phyloP scores from a whole-genome alignment of 2,797 vertebrate genomes.

The Gadopsis marmoratus region DNA sequence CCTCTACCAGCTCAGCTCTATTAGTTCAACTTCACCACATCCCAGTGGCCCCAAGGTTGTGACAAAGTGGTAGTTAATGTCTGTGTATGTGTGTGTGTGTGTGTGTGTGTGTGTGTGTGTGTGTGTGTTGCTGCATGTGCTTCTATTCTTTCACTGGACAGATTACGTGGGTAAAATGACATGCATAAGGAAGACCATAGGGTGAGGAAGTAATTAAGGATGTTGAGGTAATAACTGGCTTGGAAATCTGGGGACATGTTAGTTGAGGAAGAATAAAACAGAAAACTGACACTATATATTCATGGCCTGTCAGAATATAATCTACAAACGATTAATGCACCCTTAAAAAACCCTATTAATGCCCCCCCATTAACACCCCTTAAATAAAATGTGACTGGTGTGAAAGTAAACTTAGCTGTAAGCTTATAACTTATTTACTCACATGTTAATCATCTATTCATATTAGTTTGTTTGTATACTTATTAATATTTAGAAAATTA shows the following conservation, averaged over 20 bases:
- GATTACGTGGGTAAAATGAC: slow-evolving; percentile 59
- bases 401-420: no score
- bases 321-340: not conserved
- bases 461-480: no score
- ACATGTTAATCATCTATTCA: no score
- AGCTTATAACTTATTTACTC: no score
- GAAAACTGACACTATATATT: slow-evolving; percentile 13
- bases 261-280: slow-evolving; percentile 28
- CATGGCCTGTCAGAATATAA: not conserved
- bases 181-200: slow-evolving; percentile 54
- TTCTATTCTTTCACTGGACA: slow-evolving; percentile 46
- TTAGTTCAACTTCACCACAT: slow-evolving; percentile 78
- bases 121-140: slow-evolving; percentile 48
- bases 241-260: slow-evolving; percentile 46
- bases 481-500: no score
- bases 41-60: slow-evolving; percentile 67
- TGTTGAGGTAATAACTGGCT: slow-evolving; percentile 62
- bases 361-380: no score
- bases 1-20: slow-evolving; percentile 73
- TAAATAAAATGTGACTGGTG: no score
- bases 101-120: not conserved
- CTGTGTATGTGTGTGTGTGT: slow-evolving; percentile 25
- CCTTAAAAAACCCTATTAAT: no score
- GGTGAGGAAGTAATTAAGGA: slow-evolving; percentile 59
- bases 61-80: slow-evolving; percentile 62